A percentile compares a stretch with the other conserved stretches of the same genome.
phyloP scores from a whole-genome alignment of 2,888 invertebrate species.

The Scrobipalpa costella region DNA sequence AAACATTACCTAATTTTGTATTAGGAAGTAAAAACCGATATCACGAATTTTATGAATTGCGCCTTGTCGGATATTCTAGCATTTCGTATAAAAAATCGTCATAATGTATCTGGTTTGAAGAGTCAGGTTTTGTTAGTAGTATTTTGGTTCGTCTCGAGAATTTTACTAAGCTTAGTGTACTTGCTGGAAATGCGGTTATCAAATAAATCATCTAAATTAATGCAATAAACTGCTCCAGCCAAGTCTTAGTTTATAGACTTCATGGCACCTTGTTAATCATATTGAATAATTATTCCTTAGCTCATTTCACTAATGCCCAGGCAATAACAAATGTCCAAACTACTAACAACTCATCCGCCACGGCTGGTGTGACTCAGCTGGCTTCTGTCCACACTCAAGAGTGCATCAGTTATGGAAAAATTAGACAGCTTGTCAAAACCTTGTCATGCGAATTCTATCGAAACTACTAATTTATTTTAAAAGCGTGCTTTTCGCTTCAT shows the following conservation, averaged over 20 bases:
- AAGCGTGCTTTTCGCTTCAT: background rate
- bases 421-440: background rate
- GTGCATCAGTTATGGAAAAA: background rate
- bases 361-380: background rate
- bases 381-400: background rate
- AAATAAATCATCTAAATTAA: background rate
- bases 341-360: background rate
- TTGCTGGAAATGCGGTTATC: background rate
- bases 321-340: background rate
- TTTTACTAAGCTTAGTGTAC: no score
- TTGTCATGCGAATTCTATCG: background rate
- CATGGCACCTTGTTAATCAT: background rate
- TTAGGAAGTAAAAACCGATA: background rate
- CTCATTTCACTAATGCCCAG: slow-evolving; percentile 10
- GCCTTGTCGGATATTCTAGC: slow-evolving; percentile 2
- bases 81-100: background rate
- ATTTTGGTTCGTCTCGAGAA: no score
- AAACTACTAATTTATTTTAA: background rate
- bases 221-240: background rate
- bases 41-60: slow-evolving; percentile 8
- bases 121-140: no score
- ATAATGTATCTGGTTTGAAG: no score
- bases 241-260: background rate
- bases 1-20: background rate
- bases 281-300: slow-evolving; percentile 12